Conservation (phyloP, 2,113 vertebrate genomes). For the Poicephalus gulielmi region DNA sequence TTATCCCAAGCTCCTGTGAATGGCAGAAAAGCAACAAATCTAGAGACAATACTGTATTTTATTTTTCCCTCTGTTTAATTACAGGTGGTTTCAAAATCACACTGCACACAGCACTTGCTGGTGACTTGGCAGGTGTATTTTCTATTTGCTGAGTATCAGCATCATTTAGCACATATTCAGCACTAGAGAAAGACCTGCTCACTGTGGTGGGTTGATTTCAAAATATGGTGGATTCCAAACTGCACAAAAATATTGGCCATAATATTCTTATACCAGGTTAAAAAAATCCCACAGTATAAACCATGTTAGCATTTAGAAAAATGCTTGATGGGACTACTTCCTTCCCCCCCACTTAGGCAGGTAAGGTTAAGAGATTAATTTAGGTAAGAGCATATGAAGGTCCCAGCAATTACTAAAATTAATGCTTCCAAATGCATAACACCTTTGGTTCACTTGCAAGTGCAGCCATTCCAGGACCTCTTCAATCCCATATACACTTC, state of each 20-base stretch:
- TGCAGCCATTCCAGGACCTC: not conserved
- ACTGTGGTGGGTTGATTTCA: not conserved
- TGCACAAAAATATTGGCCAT: not conserved
- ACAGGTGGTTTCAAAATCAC: not conserved
- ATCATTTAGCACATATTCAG: not conserved
- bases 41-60: not conserved
- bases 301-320: not conserved
- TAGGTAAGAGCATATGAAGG: not conserved
- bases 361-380: not conserved
- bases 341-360: not conserved
- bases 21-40: not conserved
- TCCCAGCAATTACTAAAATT: not conserved
- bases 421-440: not conserved
- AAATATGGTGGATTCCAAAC: not conserved
- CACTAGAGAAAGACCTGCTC: not conserved
- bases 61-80: not conserved
- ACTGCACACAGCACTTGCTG: not conserved
- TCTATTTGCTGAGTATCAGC: not conserved
- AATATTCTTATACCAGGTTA: not conserved
- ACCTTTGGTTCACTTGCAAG: not conserved
- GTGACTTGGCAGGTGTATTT: not conserved
- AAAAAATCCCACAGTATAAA: not conserved
- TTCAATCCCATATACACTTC: not conserved
- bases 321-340: not conserved
- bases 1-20: conserved; percentile 93